Conservation (phyloP, 2,797 vertebrate genomes). For the Emys orbicularis region DNA sequence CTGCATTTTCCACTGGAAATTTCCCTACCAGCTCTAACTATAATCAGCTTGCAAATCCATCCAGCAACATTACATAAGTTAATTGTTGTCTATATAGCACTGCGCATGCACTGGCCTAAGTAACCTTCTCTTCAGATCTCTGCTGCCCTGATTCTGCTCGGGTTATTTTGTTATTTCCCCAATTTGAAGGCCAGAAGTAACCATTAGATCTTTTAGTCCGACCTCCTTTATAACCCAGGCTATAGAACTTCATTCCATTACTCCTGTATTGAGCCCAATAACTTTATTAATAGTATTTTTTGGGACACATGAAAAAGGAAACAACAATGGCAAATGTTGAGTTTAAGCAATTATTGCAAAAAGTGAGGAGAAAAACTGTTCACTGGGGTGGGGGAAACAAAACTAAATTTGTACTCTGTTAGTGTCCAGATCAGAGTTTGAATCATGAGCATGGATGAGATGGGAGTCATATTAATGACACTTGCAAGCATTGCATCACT, state of each 20-base stretch:
- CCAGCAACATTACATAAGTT: neutral
- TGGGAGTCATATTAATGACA: neutral
- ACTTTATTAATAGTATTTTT: neutral
- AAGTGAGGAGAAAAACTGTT: neutral
- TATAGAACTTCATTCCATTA: neutral
- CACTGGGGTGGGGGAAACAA: too few relatives aligned
- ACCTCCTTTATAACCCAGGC: neutral
- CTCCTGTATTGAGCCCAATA: neutral
- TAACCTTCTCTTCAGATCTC: neutral
- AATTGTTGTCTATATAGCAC: neutral
- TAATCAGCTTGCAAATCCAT: neutral
- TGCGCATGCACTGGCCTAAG: neutral
- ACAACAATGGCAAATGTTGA: neutral
- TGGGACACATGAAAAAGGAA: neutral
- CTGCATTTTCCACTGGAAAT: too few relatives aligned
- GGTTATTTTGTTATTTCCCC: neutral
- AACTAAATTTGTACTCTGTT: neutral
- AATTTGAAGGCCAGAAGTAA: neutral
- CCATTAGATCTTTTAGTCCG: neutral
- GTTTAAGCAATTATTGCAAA: neutral
- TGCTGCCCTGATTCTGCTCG: neutral
- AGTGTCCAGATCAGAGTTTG: neutral
- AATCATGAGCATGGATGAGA: neutral
- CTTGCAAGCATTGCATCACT: neutral
- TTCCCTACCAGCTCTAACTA: too few relatives aligned